Percentiles rank a stretch among this genome's conserved stretches.
Conservation (phyloP, 2,113 vertebrate species). For the Ailuropoda melanoleuca region DNA sequence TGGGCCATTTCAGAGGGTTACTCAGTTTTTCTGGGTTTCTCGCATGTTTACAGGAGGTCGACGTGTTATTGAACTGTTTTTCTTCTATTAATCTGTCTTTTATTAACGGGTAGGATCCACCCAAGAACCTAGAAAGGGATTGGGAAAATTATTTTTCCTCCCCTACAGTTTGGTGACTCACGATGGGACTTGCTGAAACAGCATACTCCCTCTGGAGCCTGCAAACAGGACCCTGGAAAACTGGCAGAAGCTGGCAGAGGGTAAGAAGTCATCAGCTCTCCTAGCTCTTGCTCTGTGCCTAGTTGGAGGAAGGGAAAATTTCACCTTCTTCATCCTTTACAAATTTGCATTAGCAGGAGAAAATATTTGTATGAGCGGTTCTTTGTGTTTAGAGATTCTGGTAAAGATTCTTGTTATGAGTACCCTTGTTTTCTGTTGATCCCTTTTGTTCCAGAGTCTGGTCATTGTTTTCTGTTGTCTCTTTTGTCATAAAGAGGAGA, state of each 20-base stretch:
- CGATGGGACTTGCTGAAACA: not conserved
- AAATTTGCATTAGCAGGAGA: not conserved
- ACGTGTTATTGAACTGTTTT: not conserved
- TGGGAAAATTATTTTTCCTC: not conserved
- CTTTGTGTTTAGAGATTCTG: not conserved
- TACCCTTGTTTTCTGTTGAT: not conserved
- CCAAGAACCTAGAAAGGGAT: not conserved
- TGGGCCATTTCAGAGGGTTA: not conserved
- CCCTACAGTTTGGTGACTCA: not conserved
- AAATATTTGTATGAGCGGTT: not conserved
- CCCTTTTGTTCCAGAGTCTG: not conserved
- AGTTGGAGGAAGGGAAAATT: not conserved
- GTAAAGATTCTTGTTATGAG: not conserved
- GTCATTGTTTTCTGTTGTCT: not conserved
- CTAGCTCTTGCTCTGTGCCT: not conserved
- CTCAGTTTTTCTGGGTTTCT: not conserved
- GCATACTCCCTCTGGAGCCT: not conserved
- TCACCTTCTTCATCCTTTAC: not conserved
- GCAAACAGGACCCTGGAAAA: not conserved
- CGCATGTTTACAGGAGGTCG: not conserved
- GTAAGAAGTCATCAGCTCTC: not conserved
- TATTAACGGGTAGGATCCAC: not conserved
- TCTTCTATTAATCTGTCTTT: not conserved
- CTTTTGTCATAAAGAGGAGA: not conserved
- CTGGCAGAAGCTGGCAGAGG: not conserved